These are phyloP conservation scores for Hippocampus mohnikei DNA, from an alignment of 2,113 vertebrate species.

Conservation along the genomic window DNA sequence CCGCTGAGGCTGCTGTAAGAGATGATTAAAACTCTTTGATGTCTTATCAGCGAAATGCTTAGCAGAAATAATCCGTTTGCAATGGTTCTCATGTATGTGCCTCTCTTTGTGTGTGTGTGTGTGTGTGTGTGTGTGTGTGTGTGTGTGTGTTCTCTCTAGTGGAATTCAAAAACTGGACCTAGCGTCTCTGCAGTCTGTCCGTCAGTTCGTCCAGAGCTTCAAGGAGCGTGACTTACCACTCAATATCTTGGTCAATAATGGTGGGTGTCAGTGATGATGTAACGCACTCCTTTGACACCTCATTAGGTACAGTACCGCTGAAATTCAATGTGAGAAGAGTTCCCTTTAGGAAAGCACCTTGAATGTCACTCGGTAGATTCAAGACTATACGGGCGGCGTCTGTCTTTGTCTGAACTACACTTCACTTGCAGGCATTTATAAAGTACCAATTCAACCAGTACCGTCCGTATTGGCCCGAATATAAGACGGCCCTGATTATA, in stretches of 20 bases:
- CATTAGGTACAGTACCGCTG: too few relatives aligned
- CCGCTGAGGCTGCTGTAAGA: conserved; percentile 26
- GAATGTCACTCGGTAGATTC: background rate
- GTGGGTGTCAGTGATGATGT: conserved; percentile 67
- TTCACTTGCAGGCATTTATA: background rate
- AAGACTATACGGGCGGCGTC: too few relatives aligned
- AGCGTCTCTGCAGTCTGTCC: conserved; percentile 80
- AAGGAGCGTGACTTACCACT: conserved; percentile 73
- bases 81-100: conserved; percentile 33
- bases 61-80: conserved; percentile 57
- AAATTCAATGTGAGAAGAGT: too few relatives aligned
- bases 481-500: too few relatives aligned
- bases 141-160: conserved; percentile 62
- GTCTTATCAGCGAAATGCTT: conserved; percentile 38
- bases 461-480: too few relatives aligned
- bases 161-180: conserved; percentile 84
- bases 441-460: background rate
- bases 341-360: background rate
- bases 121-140: conserved; percentile 9
- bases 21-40: conserved; percentile 63
- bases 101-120: background rate
- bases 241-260: conserved; percentile 86
- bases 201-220: conserved; percentile 78
- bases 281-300: background rate
- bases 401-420: background rate